Percentiles rank a stretch among this genome's conserved stretches.
phyloP scores from a whole-genome alignment of 2,797 vertebrate genomes.

The Phoxinus dragarum region DNA sequence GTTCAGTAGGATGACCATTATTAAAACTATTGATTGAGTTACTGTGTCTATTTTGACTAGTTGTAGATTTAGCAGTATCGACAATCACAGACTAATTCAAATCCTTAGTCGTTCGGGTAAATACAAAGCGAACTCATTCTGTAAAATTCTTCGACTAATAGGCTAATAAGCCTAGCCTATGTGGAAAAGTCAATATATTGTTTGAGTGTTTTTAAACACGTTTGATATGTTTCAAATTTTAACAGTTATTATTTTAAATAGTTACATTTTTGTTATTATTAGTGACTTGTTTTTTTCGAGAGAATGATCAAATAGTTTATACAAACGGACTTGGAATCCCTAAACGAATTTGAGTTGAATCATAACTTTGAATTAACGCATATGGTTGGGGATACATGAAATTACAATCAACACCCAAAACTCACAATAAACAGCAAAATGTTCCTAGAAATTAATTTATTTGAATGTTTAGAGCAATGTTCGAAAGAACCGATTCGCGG shows the following conservation, averaged over 20 bases:
- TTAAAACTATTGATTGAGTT: not conserved
- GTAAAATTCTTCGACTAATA: not conserved
- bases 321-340: not conserved
- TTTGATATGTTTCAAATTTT: not conserved
- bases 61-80: not conserved
- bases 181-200: not conserved
- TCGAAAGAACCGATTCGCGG: not conserved
- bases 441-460: not conserved
- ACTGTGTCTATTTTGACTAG: not conserved
- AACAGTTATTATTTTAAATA: not conserved
- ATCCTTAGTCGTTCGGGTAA: not conserved
- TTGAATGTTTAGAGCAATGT: not conserved
- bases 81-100: not conserved
- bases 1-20: not conserved
- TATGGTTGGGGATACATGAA: not conserved
- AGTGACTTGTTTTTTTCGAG: not conserved
- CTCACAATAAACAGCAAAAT: not conserved
- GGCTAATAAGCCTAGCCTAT: not conserved
- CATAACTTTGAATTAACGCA: not conserved
- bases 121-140: not conserved
- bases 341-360: not conserved
- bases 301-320: not conserved
- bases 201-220: not conserved
- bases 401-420: not conserved
- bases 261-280: not conserved